Evolutionary conservation across 2,797 vertebrate genomes (phyloP).

Genomic region (Poeciliopsis presidionis): DNA sequence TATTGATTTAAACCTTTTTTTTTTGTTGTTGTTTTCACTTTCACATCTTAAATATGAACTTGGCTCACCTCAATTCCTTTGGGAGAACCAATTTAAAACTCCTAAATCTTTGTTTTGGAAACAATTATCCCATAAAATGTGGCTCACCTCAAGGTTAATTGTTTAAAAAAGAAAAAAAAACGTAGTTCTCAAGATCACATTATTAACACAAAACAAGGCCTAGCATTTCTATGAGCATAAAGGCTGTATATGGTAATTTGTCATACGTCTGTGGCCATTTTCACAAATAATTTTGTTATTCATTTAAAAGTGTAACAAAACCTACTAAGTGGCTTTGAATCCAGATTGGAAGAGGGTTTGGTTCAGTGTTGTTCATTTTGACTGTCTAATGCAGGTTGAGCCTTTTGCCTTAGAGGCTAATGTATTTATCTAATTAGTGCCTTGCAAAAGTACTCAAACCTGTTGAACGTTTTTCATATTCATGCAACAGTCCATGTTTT

Average conservation of each 20-base stretch:
- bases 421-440: neutral
- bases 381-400: neutral
- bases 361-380: neutral
- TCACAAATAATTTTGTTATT: neutral
- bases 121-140: slow-evolving; percentile 17
- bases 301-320: neutral
- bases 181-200: neutral
- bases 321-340: neutral
- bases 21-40: neutral
- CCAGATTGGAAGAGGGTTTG: neutral
- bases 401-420: neutral
- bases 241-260: neutral
- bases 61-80: slow-evolving; percentile 9
- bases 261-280: slow-evolving; percentile 11
- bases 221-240: neutral
- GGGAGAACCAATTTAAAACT: slow-evolving; percentile 21
- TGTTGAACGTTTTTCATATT: neutral
- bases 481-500: neutral
- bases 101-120: slow-evolving; percentile 3
- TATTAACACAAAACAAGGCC: neutral
- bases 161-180: neutral
- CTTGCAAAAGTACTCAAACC: neutral
- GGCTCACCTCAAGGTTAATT: neutral
- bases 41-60: neutral
- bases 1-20: neutral